Base-by-base conservation (phyloP, 2,113 vertebrate genomes). In the Forbesichthys agassizii region DNA sequence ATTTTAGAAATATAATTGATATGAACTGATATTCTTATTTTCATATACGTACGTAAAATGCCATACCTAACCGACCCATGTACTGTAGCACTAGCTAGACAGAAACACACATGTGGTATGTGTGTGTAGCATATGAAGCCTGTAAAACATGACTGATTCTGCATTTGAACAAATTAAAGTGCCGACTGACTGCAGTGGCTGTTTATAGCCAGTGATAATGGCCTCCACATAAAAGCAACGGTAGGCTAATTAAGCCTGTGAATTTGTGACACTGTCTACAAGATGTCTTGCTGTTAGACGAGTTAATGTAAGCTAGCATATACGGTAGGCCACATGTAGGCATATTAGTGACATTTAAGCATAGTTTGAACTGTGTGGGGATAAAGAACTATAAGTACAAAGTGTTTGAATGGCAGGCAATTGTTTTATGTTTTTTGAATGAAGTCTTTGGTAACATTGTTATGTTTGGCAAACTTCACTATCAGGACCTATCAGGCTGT, bases 121-220 rank as follows among this genome's bases (percentile, higher is more conserved):
- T 78, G 83, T 93, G 91, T 85, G 69, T 58, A 85, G 76, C 89
- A 91, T 80, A 88, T 86, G 88, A 87, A 62, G 60, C 90, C 83
- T 66, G 78, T 91, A 89, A 92, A 93, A 89, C 71, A 68, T 14
- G 71, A 64, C 63, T 79, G 79, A 81, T 86, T 73, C 78, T 66
- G 70, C 64, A 69, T 84, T 74, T 66, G 74, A 82, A 75, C 72
- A 78, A 73, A 79, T 80, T 73, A 88, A 76, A 74, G 64, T 62
- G 84, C 71, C 66, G 68, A 82, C 80, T 52, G 75, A 74, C 72
- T 82, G 52, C 75, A 76, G 81, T 61, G 87, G 84, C 91, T 90
- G 90, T 92, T 93, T 92, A 92, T 91, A 82, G 86, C 75, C 75
- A 84, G 89, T 92, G 90, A 92, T 92, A 93, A 92, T 88, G 79